Base-by-base conservation (phyloP, 2,797 vertebrate species). In the Hephaestus fuliginosus region DNA sequence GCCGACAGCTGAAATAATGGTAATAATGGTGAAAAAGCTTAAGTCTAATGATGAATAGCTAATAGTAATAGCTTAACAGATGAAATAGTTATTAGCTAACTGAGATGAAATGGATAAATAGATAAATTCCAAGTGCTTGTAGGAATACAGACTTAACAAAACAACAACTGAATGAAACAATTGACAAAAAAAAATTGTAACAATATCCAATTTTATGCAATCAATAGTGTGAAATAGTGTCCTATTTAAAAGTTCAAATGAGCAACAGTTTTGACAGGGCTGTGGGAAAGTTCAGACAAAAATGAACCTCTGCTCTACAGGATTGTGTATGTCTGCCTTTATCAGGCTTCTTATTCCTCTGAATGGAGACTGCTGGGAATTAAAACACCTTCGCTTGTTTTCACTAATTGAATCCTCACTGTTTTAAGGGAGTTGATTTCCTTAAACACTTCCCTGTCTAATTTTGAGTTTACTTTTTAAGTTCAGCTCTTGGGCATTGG, bases 401-500 rank as follows among this genome's bases (percentile, higher is more conserved):
- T 57, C 10, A 25, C 78, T 87, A 84, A 89, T 91, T 80, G 73
- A 83, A 80, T 69, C 41, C 72, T 80, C 30, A 76, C 44, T 74
- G 57, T 73, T 83, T 61, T 70, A 20, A 5, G 66, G 78, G 41
- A 44, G 71, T 41, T 53, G 67, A 70, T 85, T 80, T 89, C 57
- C 70, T 83, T 65, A 70, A 88, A 80, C 76, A 83, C 78, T 82
- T 83, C 69, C 52, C 85, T 66, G 70, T 86, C 80, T 73, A 81
- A 80, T 81, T 86, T 76, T 78, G 60, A 70, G 25, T 78, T 78
- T 70, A 66, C 63, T 44, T 74, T 78, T 88, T 58, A 78, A 70
- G 72, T 87, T 83, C 64, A 78, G 76, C 56, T 88, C 80, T 70
- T 30, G 46, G 63, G 77, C 76, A 53, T 69, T 91, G 91, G 92